These are phyloP conservation scores for Argopecten irradians DNA, from an alignment of 1,140 invertebrate genomes.

Conservation along the genomic window DNA sequence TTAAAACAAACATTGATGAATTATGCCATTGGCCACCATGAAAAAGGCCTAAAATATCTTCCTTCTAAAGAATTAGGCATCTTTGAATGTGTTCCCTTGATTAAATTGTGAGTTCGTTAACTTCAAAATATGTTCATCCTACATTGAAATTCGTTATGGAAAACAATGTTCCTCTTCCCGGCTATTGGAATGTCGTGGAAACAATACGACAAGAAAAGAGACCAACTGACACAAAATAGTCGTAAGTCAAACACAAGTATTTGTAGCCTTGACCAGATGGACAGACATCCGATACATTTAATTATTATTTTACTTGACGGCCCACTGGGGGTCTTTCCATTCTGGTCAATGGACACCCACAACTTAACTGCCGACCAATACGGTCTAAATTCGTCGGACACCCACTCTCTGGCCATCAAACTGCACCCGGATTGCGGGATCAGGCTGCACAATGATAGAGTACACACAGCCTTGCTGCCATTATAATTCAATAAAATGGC, in stretches of 20 bases:
- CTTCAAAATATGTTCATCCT: too few relatives aligned
- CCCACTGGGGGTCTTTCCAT: not conserved
- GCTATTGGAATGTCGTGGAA: too few relatives aligned
- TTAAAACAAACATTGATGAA: not conserved
- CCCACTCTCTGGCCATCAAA: conserved; percentile 13
- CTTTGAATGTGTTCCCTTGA: too few relatives aligned
- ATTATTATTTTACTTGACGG: not conserved
- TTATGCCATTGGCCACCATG: not conserved
- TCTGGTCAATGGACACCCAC: not conserved
- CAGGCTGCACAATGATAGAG: not conserved
- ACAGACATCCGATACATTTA: not conserved
- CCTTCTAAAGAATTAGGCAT: too few relatives aligned
- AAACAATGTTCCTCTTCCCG: too few relatives aligned
- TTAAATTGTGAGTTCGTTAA: too few relatives aligned
- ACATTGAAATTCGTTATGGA: too few relatives aligned
- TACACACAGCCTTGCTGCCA: not conserved
- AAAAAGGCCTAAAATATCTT: too few relatives aligned
- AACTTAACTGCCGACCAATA: not conserved
- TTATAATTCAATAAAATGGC: conserved; percentile 19
- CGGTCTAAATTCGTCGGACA: not conserved
- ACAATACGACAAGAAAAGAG: not conserved
- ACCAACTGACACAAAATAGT: not conserved
- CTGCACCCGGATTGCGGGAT: not conserved
- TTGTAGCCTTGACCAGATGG: not conserved
- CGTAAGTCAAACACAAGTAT: not conserved